Evolutionary conservation across 1,140 invertebrate species (phyloP), one percentile per base, ranked within the genome.

Genomic region (Hyposmocoma kahamanoa): DNA sequence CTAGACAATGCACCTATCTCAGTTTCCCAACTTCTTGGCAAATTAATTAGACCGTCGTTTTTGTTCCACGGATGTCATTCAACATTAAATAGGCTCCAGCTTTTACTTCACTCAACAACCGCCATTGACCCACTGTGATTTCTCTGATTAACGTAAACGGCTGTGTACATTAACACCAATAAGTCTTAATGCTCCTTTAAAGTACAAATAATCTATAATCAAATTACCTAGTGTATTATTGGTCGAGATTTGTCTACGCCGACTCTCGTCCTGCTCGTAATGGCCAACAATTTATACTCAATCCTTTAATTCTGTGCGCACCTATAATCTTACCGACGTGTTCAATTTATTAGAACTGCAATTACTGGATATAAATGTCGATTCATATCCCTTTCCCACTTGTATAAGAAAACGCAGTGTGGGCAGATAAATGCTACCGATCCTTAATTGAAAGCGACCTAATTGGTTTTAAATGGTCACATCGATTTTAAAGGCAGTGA

Each of bases 111-210:
- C 24, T 6, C n/a, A n/a, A n/a, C n/a, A 26, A 6, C 6, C 53
- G 64, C 61, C 66, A 75, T 72, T 72, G 72, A 72, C 63, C 65
- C 39, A 56, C 39, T 53, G 42, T 46, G 53, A 53, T 72, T 70
- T 75, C 62, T 67, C 65, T 68, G 67, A 72, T 75, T 72, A 71
- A 56, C 50, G 47, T 50, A 55, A 53, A 66, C n/a, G 55, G 61
- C 50, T 59, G 54, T 41, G 15, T 36, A 8, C 15, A 36, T 36
- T 36, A 36, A 4, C 30, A 34, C 15, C 30, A 6, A 6, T 36
- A n/a, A n/a, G n/a, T n/a, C n/a, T n/a, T n/a, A n/a, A n/a, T n/a
- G n/a, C n/a, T n/a, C n/a, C n/a, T n/a, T n/a, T n/a, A n/a, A n/a
- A n/a, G n/a, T n/a, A n/a, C n/a, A n/a, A n/a, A n/a, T n/a, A n/a